phyloP scores from a whole-genome alignment of 1,140 invertebrate genomes.

The Carcinoscorpius rotundicauda region DNA sequence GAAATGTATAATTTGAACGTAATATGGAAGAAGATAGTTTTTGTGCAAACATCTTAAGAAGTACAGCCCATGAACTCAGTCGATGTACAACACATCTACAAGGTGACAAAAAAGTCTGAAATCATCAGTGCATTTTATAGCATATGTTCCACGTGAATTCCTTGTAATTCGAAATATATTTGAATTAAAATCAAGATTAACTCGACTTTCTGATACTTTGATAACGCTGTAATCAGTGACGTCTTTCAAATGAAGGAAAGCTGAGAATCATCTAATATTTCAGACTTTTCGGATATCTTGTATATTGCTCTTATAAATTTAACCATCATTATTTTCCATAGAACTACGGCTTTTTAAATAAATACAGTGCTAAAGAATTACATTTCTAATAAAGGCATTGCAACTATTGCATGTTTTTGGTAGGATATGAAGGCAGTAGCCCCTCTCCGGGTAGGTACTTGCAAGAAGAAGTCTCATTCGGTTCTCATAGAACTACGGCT shows the following conservation, averaged over 20 bases:
- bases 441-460: conserved; percentile 66
- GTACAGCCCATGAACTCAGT: no score
- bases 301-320: conserved; percentile 8
- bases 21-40: no score
- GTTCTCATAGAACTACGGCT: conserved; percentile 43
- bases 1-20: no score
- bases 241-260: neutral
- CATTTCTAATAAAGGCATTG: neutral
- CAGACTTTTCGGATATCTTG: neutral
- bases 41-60: no score
- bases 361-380: neutral
- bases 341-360: neutral
- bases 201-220: no score
- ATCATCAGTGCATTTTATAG: no score
- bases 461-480: conserved; percentile 73
- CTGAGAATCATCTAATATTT: neutral
- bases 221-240: no score
- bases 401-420: neutral
- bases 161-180: no score
- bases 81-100: no score
- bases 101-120: no score
- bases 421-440: conserved; percentile 27
- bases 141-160: no score
- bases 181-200: no score
- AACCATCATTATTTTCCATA: conserved; percentile 23